Evolutionary conservation across 2,797 vertebrate genomes (phyloP), one percentile per base, ranked within the genome.

Genomic region (Bovichtus diacanthus): DNA sequence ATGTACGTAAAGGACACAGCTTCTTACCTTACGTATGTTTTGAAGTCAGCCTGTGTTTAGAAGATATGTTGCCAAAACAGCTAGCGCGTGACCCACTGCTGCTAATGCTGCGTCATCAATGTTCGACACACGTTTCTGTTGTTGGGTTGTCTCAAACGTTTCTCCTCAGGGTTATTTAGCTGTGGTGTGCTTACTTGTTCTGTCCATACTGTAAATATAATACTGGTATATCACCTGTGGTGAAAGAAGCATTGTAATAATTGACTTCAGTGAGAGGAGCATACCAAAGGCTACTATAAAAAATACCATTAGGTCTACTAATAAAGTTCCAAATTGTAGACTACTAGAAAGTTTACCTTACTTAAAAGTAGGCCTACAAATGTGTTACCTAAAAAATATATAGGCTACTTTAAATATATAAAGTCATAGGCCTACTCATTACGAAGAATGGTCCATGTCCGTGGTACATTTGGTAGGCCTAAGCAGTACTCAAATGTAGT

Each of bases 71-170:
- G 39, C 18, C 8, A 10, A 12, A 39, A 18, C 41, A 10, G 38
- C 21, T 13, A 2, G 8, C 6, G 8, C 6, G 21, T 21, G 2
- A 6, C 18, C 4, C 3, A 10, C 5, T n/a, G 44, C 36, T 41
- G 44, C 36, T 41, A 19, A 1, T 3, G 0, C 1, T 0, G 27
- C 77, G 86, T 87, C 86, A 86, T 84, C 79, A 29, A 29, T 0
- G 11, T 46, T 84, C 83, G 87, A 80, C 87, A 31, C 31, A 34
- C 31, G 34, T 31, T 31, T 34, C 31, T 6, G 34, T 34, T 9
- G 34, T 34, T 34, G 31, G 34, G 31, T 34, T 34, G 31, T 34
- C 31, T 34, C 41, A 31, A 6, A 15, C 19, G 39, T 16, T 63
- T 16, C n/a, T 19, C 29, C 27, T 63, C 44, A 36, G 19, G 19